Conservation (phyloP, 64 coral and sea anemone genomes). For the Montipora foliosa region DNA sequence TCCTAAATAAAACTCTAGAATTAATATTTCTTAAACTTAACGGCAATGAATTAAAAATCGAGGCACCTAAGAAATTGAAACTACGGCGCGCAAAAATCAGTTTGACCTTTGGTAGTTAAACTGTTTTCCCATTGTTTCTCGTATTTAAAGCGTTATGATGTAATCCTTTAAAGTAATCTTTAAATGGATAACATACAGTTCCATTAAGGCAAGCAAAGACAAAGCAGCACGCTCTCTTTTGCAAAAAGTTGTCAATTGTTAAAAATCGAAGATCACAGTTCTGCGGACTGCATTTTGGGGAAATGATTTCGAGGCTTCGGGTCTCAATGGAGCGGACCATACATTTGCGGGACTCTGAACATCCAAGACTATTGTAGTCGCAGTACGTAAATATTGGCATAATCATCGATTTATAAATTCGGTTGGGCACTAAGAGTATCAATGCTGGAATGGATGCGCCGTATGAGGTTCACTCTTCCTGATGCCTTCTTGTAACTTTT, state of each 20-base stretch:
- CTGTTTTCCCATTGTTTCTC: slow-evolving; percentile 59
- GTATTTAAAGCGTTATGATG: slow-evolving; percentile 40
- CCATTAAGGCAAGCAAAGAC: slow-evolving; percentile 45
- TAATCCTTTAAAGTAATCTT: slow-evolving; percentile 41
- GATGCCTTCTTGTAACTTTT: slow-evolving; percentile 58
- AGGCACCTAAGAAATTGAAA: slow-evolving; percentile 57
- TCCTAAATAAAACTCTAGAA: slow-evolving; percentile 60
- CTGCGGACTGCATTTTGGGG: background rate
- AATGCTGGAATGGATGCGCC: background rate
- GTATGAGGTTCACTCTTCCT: slow-evolving; percentile 31
- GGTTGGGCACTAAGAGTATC: background rate
- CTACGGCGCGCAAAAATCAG: slow-evolving; percentile 55
- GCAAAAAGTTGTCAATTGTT: slow-evolving; percentile 46
- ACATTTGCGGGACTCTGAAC: slow-evolving; percentile 46
- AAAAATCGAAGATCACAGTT: background rate
- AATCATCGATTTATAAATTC: slow-evolving; percentile 58
- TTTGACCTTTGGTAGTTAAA: slow-evolving; percentile 30
- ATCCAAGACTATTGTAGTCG: slow-evolving; percentile 47
- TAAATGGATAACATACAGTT: slow-evolving; percentile 55
- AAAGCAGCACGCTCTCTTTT: slow-evolving; percentile 40
- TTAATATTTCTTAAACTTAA: slow-evolving; percentile 50
- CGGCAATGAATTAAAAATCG: slow-evolving; percentile 51
- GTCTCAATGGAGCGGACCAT: slow-evolving; percentile 43
- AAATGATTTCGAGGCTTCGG: slow-evolving; percentile 55
- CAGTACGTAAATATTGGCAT: slow-evolving; percentile 74